Base-by-base conservation (phyloP, 2,888 invertebrate species). In the Tachina fera region DNA sequence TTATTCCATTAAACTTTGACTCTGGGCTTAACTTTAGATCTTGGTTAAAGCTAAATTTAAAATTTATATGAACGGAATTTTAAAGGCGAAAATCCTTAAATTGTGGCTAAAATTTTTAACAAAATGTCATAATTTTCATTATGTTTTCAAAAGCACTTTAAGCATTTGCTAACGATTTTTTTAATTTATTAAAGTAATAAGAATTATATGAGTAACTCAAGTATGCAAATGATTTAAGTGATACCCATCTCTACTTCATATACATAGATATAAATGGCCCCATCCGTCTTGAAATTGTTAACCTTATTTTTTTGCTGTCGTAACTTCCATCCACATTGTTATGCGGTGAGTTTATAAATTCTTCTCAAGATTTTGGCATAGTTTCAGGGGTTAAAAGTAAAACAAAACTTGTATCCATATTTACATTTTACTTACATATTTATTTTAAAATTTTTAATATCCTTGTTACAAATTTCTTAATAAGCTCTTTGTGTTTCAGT, bases 1-100 rank as follows among this genome's bases (percentile, higher is more conserved):
- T 83, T 75, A 79, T 79, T 79, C 60, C 53, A 76, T 86, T 86
- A 79, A 86, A 80, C 83, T 80, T 86, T 86, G 79, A 72, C 79
- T 80, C 83, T 39, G 47, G 45, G 19, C 49, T 72, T 51, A 78
- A 45, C n/a, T 58, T 77, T 31, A 58, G 71, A 51, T 75, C 60
- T 45, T 51, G 14, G 16, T 47, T 70, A 16, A 60, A 67, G 49
- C 9, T 16, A 43, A 56, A 70, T 47, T 8, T 13, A 79, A 61
- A 31, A 31, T 14, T 45, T 3, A n/a, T 53, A n/a, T n/a, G 6
- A 0, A 11, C 3, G 31, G 6, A 31, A 31, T 9, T 16, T 41
- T 19, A 19, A 13, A 53, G 39, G 8, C 31, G 14, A 31, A 58
- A 53, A 19, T 8, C 3, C 11, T 19, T 19, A 9, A n/a, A 11